Conservation (phyloP, 2,888 invertebrate species). For the Ophioninae sp. region DNA sequence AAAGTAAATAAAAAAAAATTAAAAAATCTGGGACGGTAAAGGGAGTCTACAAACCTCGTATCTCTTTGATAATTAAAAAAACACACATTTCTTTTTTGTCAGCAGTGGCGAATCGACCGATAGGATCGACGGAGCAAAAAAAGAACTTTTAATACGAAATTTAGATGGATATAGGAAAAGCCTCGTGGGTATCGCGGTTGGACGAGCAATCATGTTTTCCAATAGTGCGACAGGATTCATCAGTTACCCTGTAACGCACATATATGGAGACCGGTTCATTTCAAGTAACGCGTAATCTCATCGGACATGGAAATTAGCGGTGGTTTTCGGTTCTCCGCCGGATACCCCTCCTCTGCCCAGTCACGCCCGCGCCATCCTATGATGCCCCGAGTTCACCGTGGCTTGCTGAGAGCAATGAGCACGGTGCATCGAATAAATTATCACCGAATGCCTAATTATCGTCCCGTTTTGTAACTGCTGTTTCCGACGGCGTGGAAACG, state of each 20-base stretch:
- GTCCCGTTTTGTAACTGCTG: slow-evolving; percentile 51
- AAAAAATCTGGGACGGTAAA: too few species aligned
- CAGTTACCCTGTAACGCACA: slow-evolving; percentile 60
- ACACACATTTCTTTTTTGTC: not conserved
- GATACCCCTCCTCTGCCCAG: not conserved
- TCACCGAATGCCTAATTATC: slow-evolving; percentile 64
- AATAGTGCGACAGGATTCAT: not conserved
- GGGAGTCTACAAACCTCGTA: too few species aligned
- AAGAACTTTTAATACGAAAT: slow-evolving; percentile 1
- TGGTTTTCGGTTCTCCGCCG: slow-evolving; percentile 61
- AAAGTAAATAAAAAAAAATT: too few species aligned
- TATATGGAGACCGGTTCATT: slow-evolving; percentile 59
- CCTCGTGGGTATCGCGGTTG: not conserved
- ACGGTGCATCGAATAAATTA: slow-evolving; percentile 67
- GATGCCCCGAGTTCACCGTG: slow-evolving; percentile 5
- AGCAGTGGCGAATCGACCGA: not conserved
- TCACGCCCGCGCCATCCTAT: not conserved
- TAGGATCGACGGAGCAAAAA: not conserved
- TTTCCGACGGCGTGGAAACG: not conserved
- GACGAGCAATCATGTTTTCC: not conserved
- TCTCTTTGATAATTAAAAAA: not conserved
- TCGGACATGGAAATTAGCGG: slow-evolving; percentile 68
- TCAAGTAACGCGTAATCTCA: slow-evolving; percentile 66
- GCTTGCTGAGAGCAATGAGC: slow-evolving; percentile 17
- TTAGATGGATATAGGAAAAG: not conserved